Conservation (phyloP, 1,140 invertebrate genomes). For the Mamestra configurata region DNA sequence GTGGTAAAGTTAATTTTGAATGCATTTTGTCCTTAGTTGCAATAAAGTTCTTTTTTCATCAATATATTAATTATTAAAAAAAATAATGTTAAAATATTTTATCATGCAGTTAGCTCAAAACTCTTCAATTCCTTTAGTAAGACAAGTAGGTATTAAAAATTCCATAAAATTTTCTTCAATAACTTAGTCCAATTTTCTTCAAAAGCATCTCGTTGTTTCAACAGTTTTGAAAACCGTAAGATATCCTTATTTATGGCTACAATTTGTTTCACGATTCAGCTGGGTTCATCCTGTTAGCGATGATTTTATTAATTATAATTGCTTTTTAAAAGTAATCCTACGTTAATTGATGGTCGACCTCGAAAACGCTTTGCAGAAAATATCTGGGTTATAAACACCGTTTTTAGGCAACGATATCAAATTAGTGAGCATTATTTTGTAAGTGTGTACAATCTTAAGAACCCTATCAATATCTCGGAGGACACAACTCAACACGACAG, state of each 20-base stretch:
- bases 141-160: neutral
- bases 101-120: no score
- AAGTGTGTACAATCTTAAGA: neutral
- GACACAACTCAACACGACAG: no score
- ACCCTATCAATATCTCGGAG: no score
- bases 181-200: neutral
- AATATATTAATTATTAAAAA: no score
- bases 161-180: neutral
- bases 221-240: conserved; percentile 15
- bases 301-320: conserved; percentile 35
- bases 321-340: conserved; percentile 35
- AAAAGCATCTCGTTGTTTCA: conserved; percentile 1
- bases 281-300: conserved; percentile 22
- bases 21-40: no score
- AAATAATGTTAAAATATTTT: no score
- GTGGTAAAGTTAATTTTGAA: no score
- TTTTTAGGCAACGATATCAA: neutral
- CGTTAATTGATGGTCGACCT: conserved; percentile 20
- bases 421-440: neutral
- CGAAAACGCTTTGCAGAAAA: conserved; percentile 20
- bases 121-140: neutral
- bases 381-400: neutral
- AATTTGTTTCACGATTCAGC: conserved; percentile 29
- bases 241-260: conserved; percentile 37
- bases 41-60: no score